Conservation (phyloP, 1,140 invertebrate genomes). For the Habropoda laboriosa region DNA sequence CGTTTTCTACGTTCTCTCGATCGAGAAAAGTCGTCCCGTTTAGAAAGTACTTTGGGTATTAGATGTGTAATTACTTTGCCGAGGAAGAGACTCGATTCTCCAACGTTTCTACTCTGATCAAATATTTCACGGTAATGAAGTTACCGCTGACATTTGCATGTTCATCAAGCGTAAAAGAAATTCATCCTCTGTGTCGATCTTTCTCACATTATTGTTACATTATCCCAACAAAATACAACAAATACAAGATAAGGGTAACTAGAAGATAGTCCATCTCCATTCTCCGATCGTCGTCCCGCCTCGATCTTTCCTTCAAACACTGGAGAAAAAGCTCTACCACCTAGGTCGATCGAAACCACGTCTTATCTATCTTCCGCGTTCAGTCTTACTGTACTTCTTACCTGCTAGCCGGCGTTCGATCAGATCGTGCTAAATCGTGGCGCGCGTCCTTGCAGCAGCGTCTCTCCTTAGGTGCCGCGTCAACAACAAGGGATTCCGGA, state of each 20-base stretch:
- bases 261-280: not conserved
- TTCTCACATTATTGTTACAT: too few relatives aligned
- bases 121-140: too few relatives aligned
- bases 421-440: constrained; percentile 64
- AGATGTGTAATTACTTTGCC: not conserved
- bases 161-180: too few relatives aligned
- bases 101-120: too few relatives aligned
- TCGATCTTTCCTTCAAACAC: not conserved
- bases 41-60: not conserved
- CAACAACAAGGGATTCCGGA: constrained; percentile 40
- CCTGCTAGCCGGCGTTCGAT: constrained; percentile 67
- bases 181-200: too few relatives aligned
- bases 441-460: not conserved
- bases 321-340: not conserved
- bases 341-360: not conserved
- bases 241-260: too few relatives aligned
- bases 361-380: constrained; percentile 11
- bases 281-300: not conserved
- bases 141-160: too few relatives aligned
- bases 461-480: not conserved
- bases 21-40: not conserved
- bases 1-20: not conserved
- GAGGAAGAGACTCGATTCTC: not conserved
- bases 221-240: too few relatives aligned
- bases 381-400: constrained; percentile 61